A percentile compares a stretch with the other conserved stretches of the same genome.
Evolutionary conservation across 2,797 vertebrate species (phyloP).

Genomic region (Eospalax fontanierii): DNA sequence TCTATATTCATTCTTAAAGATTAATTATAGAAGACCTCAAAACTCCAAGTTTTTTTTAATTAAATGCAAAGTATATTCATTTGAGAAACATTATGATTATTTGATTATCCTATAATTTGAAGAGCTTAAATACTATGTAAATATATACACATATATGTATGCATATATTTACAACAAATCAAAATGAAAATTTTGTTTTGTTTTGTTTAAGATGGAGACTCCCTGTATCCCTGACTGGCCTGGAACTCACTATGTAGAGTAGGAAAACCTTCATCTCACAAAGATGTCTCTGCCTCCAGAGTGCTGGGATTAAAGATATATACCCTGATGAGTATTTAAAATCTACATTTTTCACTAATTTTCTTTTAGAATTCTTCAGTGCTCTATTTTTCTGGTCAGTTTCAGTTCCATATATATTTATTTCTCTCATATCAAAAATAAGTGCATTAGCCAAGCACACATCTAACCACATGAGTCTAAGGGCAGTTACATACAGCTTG

Average conservation of each 20-base stretch:
- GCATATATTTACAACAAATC: neutral
- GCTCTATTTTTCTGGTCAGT: neutral
- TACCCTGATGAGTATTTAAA: neutral
- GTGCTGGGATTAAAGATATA: too few species aligned
- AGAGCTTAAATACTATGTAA: neutral
- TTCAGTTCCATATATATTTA: slow-evolving; percentile 59
- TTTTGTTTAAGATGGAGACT: too few species aligned
- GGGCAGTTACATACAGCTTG: slow-evolving; percentile 38
- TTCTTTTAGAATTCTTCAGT: neutral
- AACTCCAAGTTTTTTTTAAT: slow-evolving; percentile 43
- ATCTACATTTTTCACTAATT: neutral
- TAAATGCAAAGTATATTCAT: slow-evolving; percentile 38
- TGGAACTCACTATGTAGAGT: too few species aligned
- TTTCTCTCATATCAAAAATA: slow-evolving; percentile 7
- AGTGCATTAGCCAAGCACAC: neutral
- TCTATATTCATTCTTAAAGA: slow-evolving; percentile 33
- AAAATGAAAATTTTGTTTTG: neutral
- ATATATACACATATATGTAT: neutral
- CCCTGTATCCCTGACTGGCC: too few species aligned
- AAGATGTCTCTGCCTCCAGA: too few species aligned
- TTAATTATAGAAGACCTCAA: slow-evolving; percentile 56
- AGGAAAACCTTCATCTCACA: too few species aligned
- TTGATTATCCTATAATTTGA: neutral
- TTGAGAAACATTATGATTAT: neutral
- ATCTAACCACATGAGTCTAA: slow-evolving; percentile 25